Evolutionary conservation across 1,140 invertebrate genomes (phyloP), one percentile per base, ranked within the genome.

Genomic region (Eriosoma lanigerum): DNA sequence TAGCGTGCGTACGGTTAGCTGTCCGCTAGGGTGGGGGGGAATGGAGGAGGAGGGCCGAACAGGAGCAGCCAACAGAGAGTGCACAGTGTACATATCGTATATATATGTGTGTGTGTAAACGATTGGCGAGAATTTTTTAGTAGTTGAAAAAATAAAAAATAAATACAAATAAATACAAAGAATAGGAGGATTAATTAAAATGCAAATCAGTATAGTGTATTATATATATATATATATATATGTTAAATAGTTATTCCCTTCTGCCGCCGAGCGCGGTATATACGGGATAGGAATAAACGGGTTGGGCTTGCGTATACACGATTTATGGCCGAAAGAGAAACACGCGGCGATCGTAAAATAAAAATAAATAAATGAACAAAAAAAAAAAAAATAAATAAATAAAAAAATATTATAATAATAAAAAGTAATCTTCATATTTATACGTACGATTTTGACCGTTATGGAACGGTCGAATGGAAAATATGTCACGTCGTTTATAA

Each of bases 181-280:
- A 68, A 68, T 68, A 70, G 66, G 66, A 70, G 66, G 66, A 70
- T 70, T 70, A 70, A 70, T 70, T 70, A 70, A 70, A 70, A 70
- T 70, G 66, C 66, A 70, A 70, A 70, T 70, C 66, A 70, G 66
- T 70, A 26, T 50, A 38, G n/a, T 48, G 15, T 19, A 24, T 13
- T 17, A 21, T 12, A 17, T n/a, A n/a, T 60, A 17, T 29, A 2
- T 21, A 1, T 46, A 4, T 68, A 4, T 70, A 15, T n/a, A 48
- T 48, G 26, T 48, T 70, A 48, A 10, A 38, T 38, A 38, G 32
- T 38, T 21, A n/a, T n/a, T 26, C 24, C 66, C 38, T 21, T 24
- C 44, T 21, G 64, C 44, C n/a, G n/a, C n/a, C 38, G 44, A 12
- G 38, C 62, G 38, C 62, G 38, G 38, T n/a, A n/a, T n/a, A n/a